Evolutionary conservation across 2,888 invertebrate species (phyloP).

Genomic region (Hirtodrosophila cameraria): DNA sequence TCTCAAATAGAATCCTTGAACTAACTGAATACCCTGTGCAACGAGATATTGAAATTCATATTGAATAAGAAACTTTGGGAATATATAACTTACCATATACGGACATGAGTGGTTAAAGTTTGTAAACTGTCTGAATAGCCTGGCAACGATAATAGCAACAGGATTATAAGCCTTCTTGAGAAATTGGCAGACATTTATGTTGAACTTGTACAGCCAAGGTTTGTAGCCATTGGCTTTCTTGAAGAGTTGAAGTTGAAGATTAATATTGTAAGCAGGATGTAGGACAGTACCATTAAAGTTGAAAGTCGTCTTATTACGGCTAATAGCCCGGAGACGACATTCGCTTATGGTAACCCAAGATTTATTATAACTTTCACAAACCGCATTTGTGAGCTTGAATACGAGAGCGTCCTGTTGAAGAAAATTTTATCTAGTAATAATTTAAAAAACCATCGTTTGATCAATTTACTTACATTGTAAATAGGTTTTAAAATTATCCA

Average conservation of each 20-base stretch:
- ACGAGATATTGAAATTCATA: not conserved
- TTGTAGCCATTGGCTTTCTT: slow-evolving; percentile 43
- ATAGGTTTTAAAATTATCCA: not conserved
- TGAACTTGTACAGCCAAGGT: slow-evolving; percentile 10
- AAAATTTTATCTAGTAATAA: not conserved
- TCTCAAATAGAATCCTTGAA: slow-evolving; percentile 18
- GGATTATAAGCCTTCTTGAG: slow-evolving; percentile 11
- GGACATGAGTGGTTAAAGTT: slow-evolving; percentile 39
- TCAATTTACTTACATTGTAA: not conserved
- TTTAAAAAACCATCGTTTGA: not conserved
- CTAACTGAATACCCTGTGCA: slow-evolving; percentile 15
- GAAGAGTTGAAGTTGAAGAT: not conserved
- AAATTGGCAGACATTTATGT: slow-evolving; percentile 22
- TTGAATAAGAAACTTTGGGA: too few species aligned
- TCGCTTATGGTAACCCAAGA: slow-evolving; percentile 38
- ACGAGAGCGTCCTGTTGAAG: slow-evolving; percentile 21
- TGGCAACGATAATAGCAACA: not conserved
- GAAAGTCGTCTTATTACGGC: slow-evolving; percentile 5
- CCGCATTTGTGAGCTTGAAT: slow-evolving; percentile 44
- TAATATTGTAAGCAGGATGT: slow-evolving; percentile 16
- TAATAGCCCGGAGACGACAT: slow-evolving; percentile 38
- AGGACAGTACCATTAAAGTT: slow-evolving; percentile 20
- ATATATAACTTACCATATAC: slow-evolving; percentile 8
- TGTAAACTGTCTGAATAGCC: slow-evolving; percentile 3
- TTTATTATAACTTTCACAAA: slow-evolving; percentile 36